Evolutionary conservation across 53 echinoderm and acorn worm genomes (phyloP), one percentile per base, ranked within the genome.

Genomic region (Stichopus horrens): DNA sequence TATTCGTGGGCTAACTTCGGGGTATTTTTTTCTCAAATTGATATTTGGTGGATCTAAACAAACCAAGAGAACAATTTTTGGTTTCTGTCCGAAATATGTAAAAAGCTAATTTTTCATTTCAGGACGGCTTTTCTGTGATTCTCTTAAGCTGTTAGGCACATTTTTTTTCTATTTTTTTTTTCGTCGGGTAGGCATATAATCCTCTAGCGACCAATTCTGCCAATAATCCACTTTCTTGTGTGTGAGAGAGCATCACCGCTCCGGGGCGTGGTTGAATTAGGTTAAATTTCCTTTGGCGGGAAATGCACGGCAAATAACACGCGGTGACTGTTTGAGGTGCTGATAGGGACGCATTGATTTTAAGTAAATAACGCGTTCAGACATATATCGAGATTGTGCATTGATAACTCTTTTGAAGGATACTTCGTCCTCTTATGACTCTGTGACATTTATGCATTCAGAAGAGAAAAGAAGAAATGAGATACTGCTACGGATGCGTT

Each of bases 251-350:
- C 81, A 23, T 81, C 81, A 81, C 58, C 81, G 81, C 81, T 81
- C 57, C 57, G 56, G 81, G 81, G 81, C 58, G 58, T 58, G 57
- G 58, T 81, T 81, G 81, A 81, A 81, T 81, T 81, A 57, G 81
- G 81, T 81, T 81, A 81, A 18, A 81, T 56, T 81, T 81, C 81
- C 57, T 22, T 81, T 23, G 81, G 57, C 81, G 81, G 81, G 81
- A 57, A 81, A 81, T 71, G 71, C 19, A 81, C 57, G 81, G 81
- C 22, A 81, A 81, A 81, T 81, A 81, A 71, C 16, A 18, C 71
- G 71, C 71, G 71, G 71, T 71, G 71, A 18, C 6, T 20, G 71
- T 71, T 71, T 71, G 71, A 71, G 71, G n/a, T 71, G 18, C 16
- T 71, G 71, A 21, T 71, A 71, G 71, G 37, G 71, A 71, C 19